A percentile compares a stretch with the other conserved stretches of the same genome.
phyloP scores from a whole-genome alignment of 2,113 vertebrate genomes.

The Urocitellus parryii region DNA sequence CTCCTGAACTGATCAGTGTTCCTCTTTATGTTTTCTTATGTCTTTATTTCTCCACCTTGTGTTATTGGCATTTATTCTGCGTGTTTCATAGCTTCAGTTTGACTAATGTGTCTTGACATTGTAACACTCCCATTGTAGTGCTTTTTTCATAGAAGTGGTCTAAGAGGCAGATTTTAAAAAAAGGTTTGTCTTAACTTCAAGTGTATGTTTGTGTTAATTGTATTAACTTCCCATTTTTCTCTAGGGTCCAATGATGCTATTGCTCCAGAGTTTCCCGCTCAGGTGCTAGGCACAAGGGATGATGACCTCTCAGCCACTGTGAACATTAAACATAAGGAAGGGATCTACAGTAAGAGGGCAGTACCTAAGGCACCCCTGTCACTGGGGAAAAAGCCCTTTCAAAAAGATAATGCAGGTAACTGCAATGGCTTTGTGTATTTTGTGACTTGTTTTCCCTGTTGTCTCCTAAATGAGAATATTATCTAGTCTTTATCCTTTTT shows the following conservation, averaged over 20 bases:
- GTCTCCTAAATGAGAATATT: conserved; percentile 54
- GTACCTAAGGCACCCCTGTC: conserved; percentile 61
- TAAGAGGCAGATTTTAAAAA: conserved; percentile 1
- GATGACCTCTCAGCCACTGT: conserved; percentile 64
- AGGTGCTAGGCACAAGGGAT: conserved; percentile 81
- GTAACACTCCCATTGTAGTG: neutral
- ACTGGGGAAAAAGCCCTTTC: neutral
- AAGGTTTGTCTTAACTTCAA: neutral
- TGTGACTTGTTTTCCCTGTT: neutral
- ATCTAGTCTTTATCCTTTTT: neutral
- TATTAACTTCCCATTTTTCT: conserved; percentile 42
- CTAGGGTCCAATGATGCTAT: conserved; percentile 92
- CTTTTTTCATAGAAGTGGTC: neutral
- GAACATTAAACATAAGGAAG: conserved; percentile 85
- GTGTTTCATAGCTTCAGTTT: conserved; percentile 36
- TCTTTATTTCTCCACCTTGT: neutral
- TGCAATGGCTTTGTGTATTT: neutral
- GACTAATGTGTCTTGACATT: neutral
- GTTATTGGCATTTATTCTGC: conserved; percentile 38
- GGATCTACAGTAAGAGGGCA: conserved; percentile 88
- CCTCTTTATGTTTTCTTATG: neutral
- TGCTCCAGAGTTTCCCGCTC: conserved; percentile 86
- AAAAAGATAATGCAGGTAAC: conserved; percentile 76
- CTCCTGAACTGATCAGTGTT: neutral
- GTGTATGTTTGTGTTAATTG: neutral